Percentiles rank a stretch among this genome's conserved stretches.
Conservation (phyloP, 1,140 invertebrate species). For the Augochlora pura region DNA sequence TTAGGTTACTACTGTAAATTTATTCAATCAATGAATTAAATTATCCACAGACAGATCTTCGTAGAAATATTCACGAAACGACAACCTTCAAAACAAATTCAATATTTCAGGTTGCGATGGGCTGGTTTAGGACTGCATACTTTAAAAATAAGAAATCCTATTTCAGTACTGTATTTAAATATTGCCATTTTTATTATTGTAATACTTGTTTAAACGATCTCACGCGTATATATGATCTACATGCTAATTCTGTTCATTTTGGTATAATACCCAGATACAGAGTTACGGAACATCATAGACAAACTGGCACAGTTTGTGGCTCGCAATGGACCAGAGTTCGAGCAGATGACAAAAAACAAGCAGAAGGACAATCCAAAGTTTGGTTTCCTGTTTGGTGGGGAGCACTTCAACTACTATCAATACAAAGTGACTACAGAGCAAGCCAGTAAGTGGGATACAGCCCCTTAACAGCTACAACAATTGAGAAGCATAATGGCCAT, state of each 20-base stretch:
- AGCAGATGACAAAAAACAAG: constrained; percentile 98
- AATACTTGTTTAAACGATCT: constrained; percentile 23
- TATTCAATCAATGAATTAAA: constrained; percentile 26
- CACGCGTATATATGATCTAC: too few relatives aligned
- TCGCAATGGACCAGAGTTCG: constrained; percentile 98
- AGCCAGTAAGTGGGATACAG: constrained; percentile 86
- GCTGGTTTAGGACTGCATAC: constrained; percentile 43
- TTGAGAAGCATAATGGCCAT: constrained; percentile 66
- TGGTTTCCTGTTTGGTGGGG: constrained; percentile 97
- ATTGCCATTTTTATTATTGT: constrained; percentile 26
- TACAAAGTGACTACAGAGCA: constrained; percentile 96
- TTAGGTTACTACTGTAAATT: constrained; percentile 33
- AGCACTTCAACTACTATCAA: constrained; percentile 97
- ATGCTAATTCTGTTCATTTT: constrained; percentile 50
- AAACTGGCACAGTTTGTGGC: constrained; percentile 99
- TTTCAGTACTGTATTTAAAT: constrained; percentile 46
- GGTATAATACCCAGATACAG: constrained; percentile 86
- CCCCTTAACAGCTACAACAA: constrained; percentile 70
- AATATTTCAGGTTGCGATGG: constrained; percentile 49
- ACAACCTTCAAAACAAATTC: constrained; percentile 37
- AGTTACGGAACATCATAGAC: constrained; percentile 97
- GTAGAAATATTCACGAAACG: constrained; percentile 18
- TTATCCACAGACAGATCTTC: constrained; percentile 17
- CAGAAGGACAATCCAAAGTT: constrained; percentile 99
- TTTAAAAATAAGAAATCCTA: constrained; percentile 37